Conservation (phyloP, 2,888 invertebrate species). For the Ceraclea dissimilis region DNA sequence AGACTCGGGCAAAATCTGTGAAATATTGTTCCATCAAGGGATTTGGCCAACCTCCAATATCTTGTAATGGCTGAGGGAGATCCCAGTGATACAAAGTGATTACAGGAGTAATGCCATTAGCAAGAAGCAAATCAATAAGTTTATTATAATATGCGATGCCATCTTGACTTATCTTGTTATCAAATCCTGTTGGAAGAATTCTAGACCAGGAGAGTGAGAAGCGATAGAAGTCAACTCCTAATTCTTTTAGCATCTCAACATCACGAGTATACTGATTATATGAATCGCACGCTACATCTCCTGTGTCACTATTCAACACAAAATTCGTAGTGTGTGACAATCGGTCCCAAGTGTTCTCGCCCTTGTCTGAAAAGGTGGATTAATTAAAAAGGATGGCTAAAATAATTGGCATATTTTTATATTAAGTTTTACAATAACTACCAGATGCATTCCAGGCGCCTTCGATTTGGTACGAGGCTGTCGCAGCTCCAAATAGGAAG, state of each 20-base stretch:
- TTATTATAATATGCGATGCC: slow-evolving; percentile 54
- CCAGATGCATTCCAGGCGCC: slow-evolving; percentile 37
- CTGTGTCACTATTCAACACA: slow-evolving; percentile 48
- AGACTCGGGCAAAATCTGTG: slow-evolving; percentile 42
- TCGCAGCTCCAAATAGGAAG: slow-evolving; percentile 28
- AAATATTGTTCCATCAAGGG: slow-evolving; percentile 44
- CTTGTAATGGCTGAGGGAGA: slow-evolving; percentile 47
- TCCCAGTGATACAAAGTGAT: slow-evolving; percentile 64
- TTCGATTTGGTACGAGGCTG: slow-evolving; percentile 36
- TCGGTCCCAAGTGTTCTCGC: slow-evolving; percentile 61
- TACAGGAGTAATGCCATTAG: slow-evolving; percentile 48
- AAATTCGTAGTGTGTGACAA: slow-evolving; percentile 50
- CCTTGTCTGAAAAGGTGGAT: slow-evolving; percentile 44
- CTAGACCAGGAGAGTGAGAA: slow-evolving; percentile 63
- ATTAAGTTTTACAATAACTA: slow-evolving; percentile 14
- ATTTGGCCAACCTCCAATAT: slow-evolving; percentile 50
- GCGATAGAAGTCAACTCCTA: slow-evolving; percentile 51
- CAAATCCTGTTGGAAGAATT: slow-evolving; percentile 53
- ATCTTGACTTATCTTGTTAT: slow-evolving; percentile 28
- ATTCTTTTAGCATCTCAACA: slow-evolving; percentile 45
- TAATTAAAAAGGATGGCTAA: neutral
- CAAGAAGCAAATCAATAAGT: slow-evolving; percentile 49
- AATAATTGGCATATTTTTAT: neutral
- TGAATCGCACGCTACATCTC: slow-evolving; percentile 58
- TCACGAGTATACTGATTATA: slow-evolving; percentile 57